Evolutionary conservation across 2,888 invertebrate species (phyloP).

Genomic region (Schrankia costaestrigalis): DNA sequence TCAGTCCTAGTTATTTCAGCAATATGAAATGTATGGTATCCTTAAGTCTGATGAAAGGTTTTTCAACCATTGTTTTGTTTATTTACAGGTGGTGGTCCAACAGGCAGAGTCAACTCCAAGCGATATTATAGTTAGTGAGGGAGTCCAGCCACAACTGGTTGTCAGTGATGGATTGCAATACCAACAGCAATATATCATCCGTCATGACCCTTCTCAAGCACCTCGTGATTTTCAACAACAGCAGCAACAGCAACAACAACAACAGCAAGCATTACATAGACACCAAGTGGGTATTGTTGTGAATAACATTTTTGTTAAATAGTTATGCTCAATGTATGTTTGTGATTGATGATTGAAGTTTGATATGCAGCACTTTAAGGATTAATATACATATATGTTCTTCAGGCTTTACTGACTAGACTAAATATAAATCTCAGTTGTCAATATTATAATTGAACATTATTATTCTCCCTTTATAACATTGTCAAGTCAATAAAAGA

Average conservation of each 20-base stretch:
- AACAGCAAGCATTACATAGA: conserved; percentile 58
- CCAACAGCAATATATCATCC: conserved; percentile 73
- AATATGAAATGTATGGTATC: neutral
- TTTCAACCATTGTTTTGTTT: neutral
- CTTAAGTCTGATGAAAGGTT: neutral
- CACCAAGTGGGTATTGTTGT: conserved; percentile 36
- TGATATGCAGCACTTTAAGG: too few species aligned
- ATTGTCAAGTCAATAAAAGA: too few species aligned
- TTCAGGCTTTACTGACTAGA: too few species aligned
- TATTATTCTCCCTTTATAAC: too few species aligned
- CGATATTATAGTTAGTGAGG: conserved; percentile 79
- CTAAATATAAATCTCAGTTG: too few species aligned
- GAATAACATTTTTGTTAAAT: conserved; percentile 1
- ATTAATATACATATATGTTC: too few species aligned
- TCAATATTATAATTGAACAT: too few species aligned
- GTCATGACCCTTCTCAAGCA: conserved; percentile 64
- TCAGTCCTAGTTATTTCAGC: neutral
- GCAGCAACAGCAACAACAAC: conserved; percentile 50
- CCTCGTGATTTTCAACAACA: conserved; percentile 62
- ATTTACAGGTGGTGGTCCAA: conserved; percentile 71
- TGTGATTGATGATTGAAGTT: neutral
- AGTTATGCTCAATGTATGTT: too few species aligned
- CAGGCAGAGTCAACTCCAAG: conserved; percentile 73
- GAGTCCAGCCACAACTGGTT: conserved; percentile 66
- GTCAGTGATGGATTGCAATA: conserved; percentile 72